phyloP scores from a whole-genome alignment of 2,113 vertebrate species.

The Gambusia holbrooki region DNA sequence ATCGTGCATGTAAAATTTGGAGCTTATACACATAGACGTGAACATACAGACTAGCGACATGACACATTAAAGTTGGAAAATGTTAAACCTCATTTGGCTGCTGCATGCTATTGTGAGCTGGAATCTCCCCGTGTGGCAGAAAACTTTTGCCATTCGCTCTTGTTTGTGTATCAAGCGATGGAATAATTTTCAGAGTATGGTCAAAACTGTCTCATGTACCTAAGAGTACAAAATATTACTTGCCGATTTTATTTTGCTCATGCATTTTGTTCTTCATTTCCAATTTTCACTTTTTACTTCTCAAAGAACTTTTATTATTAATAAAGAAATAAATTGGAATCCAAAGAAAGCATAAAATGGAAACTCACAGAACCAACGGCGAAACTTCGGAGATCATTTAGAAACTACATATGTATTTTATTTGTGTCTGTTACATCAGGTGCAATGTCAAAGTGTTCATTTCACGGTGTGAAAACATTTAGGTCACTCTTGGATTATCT shows the following conservation, averaged over 20 bases:
- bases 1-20: too few relatives aligned
- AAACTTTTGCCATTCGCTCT: too few relatives aligned
- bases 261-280: background rate
- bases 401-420: background rate
- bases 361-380: background rate
- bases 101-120: too few relatives aligned
- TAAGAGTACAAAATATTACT: background rate
- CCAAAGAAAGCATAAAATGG: background rate
- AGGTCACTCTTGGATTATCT: conserved; percentile 27
- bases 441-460: background rate
- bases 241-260: background rate
- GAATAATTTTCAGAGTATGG: too few relatives aligned
- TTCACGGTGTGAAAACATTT: conserved; percentile 2
- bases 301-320: background rate
- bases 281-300: background rate
- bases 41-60: too few relatives aligned
- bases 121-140: too few relatives aligned
- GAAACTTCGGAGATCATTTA: background rate
- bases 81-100: too few relatives aligned
- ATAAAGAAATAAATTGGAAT: background rate
- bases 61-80: too few relatives aligned
- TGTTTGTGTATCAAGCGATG: too few relatives aligned
- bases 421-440: background rate
- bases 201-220: background rate
- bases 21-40: too few relatives aligned